Conservation (phyloP, 1,140 invertebrate species). For the Solen grandis region DNA sequence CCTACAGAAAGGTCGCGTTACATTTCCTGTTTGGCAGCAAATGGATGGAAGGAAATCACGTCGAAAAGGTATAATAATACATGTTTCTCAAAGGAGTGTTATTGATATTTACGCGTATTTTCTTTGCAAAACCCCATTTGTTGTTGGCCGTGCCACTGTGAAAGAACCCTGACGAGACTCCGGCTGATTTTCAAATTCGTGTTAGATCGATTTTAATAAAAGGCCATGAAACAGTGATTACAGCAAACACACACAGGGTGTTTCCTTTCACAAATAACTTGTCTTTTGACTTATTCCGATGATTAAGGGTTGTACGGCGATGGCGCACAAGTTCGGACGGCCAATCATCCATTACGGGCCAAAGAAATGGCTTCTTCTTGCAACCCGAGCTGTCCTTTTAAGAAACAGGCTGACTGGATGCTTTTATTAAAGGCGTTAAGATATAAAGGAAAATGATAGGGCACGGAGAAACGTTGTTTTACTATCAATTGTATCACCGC, state of each 20-base stretch:
- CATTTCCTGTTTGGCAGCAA: constrained; percentile 43
- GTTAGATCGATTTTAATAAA: constrained; percentile 57
- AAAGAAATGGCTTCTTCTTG: constrained; percentile 46
- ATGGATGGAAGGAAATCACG: constrained; percentile 52
- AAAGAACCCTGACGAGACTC: constrained; percentile 19
- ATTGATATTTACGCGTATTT: constrained; percentile 53
- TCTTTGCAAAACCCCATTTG: constrained; percentile 50
- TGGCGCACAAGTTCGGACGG: constrained; percentile 1
- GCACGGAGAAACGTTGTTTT: constrained; percentile 13
- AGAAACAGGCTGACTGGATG: constrained; percentile 40
- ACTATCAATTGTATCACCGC: neutral
- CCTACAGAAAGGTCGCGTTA: constrained; percentile 9
- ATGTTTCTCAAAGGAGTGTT: constrained; percentile 21
- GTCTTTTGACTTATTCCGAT: constrained; percentile 34
- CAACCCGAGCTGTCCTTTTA: constrained; percentile 39
- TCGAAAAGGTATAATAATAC: constrained; percentile 53
- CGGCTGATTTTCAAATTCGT: constrained; percentile 30
- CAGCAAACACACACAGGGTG: constrained; percentile 47
- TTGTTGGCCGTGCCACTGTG: constrained; percentile 36
- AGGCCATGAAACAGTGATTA: constrained; percentile 54
- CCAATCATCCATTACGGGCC: constrained; percentile 46
- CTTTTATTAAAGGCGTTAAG: constrained; percentile 47
- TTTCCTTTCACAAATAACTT: constrained; percentile 56
- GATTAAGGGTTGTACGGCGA: constrained; percentile 44
- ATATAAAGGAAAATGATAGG: constrained; percentile 52